Conservation (phyloP, 2,113 vertebrate genomes). For the Melanerpes aurifrons region DNA sequence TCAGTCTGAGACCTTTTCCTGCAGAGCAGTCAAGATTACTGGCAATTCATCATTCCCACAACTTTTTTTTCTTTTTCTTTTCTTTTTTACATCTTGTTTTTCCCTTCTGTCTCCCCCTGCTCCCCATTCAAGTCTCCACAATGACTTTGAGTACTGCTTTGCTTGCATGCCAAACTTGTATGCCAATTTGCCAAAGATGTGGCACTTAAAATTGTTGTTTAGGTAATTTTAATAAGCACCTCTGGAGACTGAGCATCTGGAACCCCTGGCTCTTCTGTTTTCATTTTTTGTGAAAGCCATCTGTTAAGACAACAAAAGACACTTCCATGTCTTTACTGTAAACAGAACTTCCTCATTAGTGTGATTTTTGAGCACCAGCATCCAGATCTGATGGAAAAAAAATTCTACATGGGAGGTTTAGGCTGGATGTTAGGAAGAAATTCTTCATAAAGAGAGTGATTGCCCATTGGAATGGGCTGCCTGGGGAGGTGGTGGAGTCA, state of each 20-base stretch:
- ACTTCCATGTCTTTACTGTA: neutral
- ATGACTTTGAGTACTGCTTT: neutral
- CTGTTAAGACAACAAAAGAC: neutral
- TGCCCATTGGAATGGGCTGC: no score
- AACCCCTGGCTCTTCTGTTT: neutral
- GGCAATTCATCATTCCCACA: neutral
- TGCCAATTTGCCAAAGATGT: neutral
- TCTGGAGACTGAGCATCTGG: neutral
- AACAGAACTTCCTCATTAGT: neutral
- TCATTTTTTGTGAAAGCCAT: neutral
- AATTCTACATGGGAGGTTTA: no score
- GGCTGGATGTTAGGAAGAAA: no score
- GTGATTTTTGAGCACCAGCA: neutral
- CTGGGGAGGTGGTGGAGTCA: no score
- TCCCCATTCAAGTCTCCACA: neutral
- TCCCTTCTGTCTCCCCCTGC: fast-evolving
- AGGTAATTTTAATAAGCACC: neutral
- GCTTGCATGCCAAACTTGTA: neutral
- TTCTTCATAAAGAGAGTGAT: no score
- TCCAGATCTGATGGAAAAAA: neutral
- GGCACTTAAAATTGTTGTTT: neutral
- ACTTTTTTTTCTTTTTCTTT: fast-evolving
- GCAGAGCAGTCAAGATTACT: neutral
- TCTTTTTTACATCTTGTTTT: no score
- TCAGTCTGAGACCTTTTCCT: neutral